phyloP scores from a whole-genome alignment of 64 coral and sea anemone species.

The Montipora cactus region DNA sequence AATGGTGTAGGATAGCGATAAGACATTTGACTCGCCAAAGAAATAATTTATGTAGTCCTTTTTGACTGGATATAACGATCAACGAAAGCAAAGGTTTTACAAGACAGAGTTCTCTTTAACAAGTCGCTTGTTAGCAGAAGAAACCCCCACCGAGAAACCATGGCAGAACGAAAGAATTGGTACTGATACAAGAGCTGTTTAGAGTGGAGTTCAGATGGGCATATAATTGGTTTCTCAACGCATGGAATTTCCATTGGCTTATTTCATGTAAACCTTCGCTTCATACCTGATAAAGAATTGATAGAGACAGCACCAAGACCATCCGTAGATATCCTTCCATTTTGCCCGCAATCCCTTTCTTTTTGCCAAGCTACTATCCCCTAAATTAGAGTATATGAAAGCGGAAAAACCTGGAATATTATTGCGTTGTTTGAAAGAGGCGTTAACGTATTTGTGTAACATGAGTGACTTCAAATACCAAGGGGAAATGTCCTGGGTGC shows the following conservation, averaged over 20 bases:
- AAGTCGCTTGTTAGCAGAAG: too few species aligned
- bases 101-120: too few species aligned
- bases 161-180: too few species aligned
- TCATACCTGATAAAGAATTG: background rate
- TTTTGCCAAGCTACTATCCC: background rate
- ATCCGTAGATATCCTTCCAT: background rate
- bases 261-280: background rate
- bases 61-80: background rate
- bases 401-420: background rate
- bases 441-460: conserved; percentile 22
- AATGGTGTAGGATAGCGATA: background rate
- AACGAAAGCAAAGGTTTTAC: too few species aligned
- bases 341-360: background rate
- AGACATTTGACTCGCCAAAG: background rate
- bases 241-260: too few species aligned
- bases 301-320: background rate
- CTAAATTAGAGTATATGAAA: background rate
- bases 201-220: too few species aligned
- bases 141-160: too few species aligned
- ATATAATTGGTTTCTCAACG: too few species aligned
- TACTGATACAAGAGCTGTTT: too few species aligned
- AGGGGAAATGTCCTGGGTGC: background rate
- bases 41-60: background rate
- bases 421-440: background rate
- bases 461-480: conserved; percentile 4